Evolutionary conservation across 2,797 vertebrate genomes (phyloP).

Genomic region (Simalia tracyae): DNA sequence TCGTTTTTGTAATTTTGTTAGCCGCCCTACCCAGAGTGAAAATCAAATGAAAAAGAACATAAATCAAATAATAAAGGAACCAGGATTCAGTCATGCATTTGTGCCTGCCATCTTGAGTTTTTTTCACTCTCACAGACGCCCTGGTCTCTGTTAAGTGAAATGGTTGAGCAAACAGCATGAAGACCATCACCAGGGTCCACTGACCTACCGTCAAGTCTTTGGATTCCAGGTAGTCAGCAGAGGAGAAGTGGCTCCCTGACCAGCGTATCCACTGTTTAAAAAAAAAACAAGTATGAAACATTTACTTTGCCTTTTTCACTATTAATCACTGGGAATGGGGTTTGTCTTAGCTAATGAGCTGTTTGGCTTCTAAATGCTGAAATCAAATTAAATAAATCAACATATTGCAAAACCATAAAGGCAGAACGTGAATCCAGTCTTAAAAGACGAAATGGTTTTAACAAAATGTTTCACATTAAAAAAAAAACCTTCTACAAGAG

Average conservation of each 20-base stretch:
- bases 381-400: background rate
- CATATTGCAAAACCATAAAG: background rate
- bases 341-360: background rate
- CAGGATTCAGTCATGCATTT: too few species aligned
- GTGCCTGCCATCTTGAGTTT: too few species aligned
- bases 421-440: background rate
- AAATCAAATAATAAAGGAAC: too few species aligned
- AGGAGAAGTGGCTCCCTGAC: background rate
- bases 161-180: too few species aligned
- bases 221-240: background rate
- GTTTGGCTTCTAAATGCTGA: background rate
- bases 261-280: background rate
- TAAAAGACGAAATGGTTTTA: background rate
- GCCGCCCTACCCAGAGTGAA: too few species aligned
- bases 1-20: too few species aligned
- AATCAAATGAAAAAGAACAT: too few species aligned
- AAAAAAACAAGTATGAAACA: background rate
- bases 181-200: too few species aligned
- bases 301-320: background rate
- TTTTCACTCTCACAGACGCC: too few species aligned
- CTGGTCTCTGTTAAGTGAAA: too few species aligned
- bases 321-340: background rate
- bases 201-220: background rate
- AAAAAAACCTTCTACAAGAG: too few species aligned
- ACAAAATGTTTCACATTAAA: too few species aligned